These are phyloP conservation scores for Acrobasis suavella DNA, from an alignment of 2,888 invertebrate genomes.

Conservation along the genomic window DNA sequence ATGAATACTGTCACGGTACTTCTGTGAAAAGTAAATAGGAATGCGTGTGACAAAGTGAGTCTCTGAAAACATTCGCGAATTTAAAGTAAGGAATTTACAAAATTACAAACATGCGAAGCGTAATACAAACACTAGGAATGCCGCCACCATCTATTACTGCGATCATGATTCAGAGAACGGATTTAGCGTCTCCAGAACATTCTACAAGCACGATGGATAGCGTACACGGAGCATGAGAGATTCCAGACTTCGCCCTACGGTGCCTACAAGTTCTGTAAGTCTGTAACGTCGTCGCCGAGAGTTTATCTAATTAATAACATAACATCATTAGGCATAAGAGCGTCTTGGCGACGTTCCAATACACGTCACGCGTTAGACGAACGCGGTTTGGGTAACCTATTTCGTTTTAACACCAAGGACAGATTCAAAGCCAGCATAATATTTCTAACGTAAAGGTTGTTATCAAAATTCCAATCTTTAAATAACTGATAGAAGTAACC, in stretches of 20 bases:
- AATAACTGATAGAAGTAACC: neutral
- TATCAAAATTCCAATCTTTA: slow-evolving; percentile 14
- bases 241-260: slow-evolving; percentile 36
- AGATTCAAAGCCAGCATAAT: slow-evolving; percentile 34
- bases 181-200: slow-evolving; percentile 56
- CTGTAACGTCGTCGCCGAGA: slow-evolving; percentile 38
- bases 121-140: slow-evolving; percentile 40
- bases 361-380: slow-evolving; percentile 52
- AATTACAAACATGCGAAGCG: slow-evolving; percentile 15
- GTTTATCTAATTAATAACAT: slow-evolving; percentile 61
- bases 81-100: too few species aligned
- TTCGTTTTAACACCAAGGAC: slow-evolving; percentile 56
- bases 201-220: slow-evolving; percentile 49
- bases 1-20: too few species aligned
- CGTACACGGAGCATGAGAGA: slow-evolving; percentile 29
- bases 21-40: too few species aligned
- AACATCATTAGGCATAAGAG: slow-evolving; percentile 55
- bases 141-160: slow-evolving; percentile 48
- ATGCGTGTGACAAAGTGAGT: too few species aligned
- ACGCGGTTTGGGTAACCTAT: slow-evolving; percentile 64
- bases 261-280: slow-evolving; percentile 28
- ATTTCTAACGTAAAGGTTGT: slow-evolving; percentile 25
- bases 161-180: slow-evolving; percentile 57
- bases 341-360: slow-evolving; percentile 60
- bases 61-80: too few species aligned